Evolutionary conservation across 2,888 invertebrate species (phyloP).

Genomic region (Xestia xanthographa): DNA sequence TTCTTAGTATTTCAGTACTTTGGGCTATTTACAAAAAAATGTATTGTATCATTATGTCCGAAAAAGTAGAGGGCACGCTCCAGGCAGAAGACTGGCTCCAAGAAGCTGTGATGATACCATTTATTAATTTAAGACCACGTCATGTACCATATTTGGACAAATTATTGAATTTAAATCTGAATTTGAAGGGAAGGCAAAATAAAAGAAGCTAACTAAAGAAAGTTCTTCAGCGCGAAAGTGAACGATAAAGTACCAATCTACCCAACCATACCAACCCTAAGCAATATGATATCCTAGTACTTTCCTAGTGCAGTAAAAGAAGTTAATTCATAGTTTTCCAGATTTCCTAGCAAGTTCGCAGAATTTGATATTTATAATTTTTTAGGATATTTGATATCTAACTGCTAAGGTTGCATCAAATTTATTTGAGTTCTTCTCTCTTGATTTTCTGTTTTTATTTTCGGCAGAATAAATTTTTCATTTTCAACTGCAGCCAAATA

Average conservation of each 20-base stretch:
- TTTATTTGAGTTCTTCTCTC: background rate
- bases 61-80: background rate
- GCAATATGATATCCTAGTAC: constrained; percentile 21
- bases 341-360: background rate
- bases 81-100: background rate
- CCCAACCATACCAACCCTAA: too few relatives aligned
- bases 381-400: background rate
- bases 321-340: background rate
- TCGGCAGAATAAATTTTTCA: too few relatives aligned
- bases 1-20: constrained; percentile 4
- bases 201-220: constrained; percentile 4
- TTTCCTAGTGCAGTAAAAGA: background rate
- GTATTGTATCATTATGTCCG: background rate
- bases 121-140: too few relatives aligned
- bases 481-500: too few relatives aligned
- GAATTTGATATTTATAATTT: constrained; percentile 7
- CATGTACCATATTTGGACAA: too few relatives aligned
- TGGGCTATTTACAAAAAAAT: background rate
- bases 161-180: too few relatives aligned
- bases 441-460: background rate
- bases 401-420: background rate
- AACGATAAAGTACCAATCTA: too few relatives aligned
- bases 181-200: background rate
- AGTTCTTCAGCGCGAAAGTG: background rate
- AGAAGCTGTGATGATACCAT: too few relatives aligned